Evolutionary conservation across 2,888 invertebrate genomes (phyloP).

Genomic region (Callyntrura guangdongensis): DNA sequence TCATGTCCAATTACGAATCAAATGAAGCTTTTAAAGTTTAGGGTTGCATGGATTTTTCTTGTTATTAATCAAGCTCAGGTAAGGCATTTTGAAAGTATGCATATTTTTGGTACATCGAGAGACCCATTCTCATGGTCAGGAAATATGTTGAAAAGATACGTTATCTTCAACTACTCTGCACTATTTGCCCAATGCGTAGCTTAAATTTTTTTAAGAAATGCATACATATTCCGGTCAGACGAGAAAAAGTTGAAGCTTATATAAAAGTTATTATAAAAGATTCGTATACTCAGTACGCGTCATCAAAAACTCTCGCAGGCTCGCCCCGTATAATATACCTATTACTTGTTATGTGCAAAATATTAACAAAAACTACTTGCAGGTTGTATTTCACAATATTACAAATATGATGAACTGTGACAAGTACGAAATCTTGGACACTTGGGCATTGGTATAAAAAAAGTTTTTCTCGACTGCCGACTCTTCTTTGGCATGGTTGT

Average conservation of each 20-base stretch:
- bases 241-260: neutral
- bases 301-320: neutral
- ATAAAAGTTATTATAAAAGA: no score
- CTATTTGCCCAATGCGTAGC: neutral
- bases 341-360: neutral
- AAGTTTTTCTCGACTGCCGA: neutral
- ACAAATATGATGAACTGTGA: neutral
- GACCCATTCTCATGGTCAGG: constrained; percentile 13
- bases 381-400: neutral
- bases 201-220: neutral
- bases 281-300: no score
- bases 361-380: neutral
- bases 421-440: neutral
- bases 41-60: neutral
- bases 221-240: neutral
- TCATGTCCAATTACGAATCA: neutral
- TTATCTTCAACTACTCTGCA: neutral
- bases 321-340: neutral
- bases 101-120: neutral
- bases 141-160: neutral
- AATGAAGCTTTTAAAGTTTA: neutral
- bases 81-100: neutral
- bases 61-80: neutral
- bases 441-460: neutral
- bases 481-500: neutral